Conservation (phyloP, 2,888 invertebrate genomes). For the Ormyrus pomaceus region DNA sequence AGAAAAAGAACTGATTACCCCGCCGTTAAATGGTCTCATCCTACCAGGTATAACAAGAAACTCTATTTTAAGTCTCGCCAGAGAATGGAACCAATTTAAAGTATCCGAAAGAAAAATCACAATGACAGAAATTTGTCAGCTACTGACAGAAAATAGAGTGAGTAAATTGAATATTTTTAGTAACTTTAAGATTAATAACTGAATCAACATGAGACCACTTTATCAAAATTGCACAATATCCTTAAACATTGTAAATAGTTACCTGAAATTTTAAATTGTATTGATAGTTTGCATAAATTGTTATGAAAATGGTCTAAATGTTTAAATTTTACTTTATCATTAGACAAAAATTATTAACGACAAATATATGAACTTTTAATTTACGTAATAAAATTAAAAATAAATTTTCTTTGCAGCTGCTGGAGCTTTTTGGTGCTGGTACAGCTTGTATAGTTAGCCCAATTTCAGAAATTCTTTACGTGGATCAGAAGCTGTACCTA, state of each 20-base stretch:
- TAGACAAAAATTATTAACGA: background rate
- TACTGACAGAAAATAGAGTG: conserved; percentile 89
- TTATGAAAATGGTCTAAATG: too few species aligned
- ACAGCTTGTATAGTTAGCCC: conserved; percentile 98
- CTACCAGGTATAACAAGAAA: conserved; percentile 95
- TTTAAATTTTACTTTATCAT: too few species aligned
- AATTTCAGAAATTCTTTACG: conserved; percentile 89
- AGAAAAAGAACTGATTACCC: conserved; percentile 95
- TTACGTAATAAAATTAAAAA: background rate
- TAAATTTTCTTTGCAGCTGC: conserved; percentile 80
- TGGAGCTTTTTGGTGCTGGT: conserved; percentile 98
- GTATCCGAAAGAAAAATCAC: conserved; percentile 88
- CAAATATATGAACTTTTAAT: background rate
- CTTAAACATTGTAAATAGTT: conserved; percentile 24
- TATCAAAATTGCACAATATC: conserved; percentile 45
- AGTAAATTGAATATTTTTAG: conserved; percentile 70
- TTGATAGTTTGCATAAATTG: too few species aligned
- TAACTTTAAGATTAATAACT: conserved; percentile 30
- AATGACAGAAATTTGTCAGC: conserved; percentile 87
- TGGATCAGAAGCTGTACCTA: conserved; percentile 81
- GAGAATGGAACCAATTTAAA: conserved; percentile 91
- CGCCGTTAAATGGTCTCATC: conserved; percentile 95
- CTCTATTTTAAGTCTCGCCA: conserved; percentile 88
- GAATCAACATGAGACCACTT: conserved; percentile 3
- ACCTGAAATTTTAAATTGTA: too few species aligned